Evolutionary conservation across 1,140 invertebrate genomes (phyloP).

Genomic region (Aplysia californica): DNA sequence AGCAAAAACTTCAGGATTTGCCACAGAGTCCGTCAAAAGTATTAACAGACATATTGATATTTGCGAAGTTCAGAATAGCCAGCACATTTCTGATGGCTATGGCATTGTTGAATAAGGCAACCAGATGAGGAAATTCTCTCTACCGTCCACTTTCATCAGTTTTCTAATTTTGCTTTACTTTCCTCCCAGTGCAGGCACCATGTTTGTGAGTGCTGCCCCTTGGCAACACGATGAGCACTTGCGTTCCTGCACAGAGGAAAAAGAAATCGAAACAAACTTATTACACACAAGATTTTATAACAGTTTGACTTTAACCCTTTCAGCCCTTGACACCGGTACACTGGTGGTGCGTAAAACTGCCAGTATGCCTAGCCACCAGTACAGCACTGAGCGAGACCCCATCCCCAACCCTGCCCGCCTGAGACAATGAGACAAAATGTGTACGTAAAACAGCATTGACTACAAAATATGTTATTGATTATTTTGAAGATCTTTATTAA

Average conservation of each 20-base stretch:
- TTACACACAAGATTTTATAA: background rate
- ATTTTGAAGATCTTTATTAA: no score
- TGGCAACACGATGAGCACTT: constrained; percentile 19
- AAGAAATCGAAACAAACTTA: background rate
- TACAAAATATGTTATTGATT: background rate
- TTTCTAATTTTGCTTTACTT: background rate
- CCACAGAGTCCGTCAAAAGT: background rate
- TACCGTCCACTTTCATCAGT: background rate
- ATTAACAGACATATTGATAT: background rate
- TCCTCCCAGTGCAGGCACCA: constrained; percentile 16
- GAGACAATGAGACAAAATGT: background rate
- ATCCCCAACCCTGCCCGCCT: no score
- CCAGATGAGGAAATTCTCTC: constrained; percentile 11
- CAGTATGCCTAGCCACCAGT: no score
- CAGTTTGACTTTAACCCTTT: background rate
- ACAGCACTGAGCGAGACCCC: no score
- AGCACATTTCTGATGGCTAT: background rate
- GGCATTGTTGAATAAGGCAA: constrained; percentile 13
- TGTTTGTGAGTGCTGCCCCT: constrained; percentile 9
- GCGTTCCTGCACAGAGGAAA: constrained; percentile 16
- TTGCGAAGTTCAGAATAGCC: background rate
- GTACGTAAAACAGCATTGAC: background rate
- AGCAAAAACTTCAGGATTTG: background rate
- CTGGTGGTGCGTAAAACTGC: no score
- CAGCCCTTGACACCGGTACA: no score